Base-by-base conservation (phyloP, 2,113 vertebrate species). In the Gasterosteus nipponicus region DNA sequence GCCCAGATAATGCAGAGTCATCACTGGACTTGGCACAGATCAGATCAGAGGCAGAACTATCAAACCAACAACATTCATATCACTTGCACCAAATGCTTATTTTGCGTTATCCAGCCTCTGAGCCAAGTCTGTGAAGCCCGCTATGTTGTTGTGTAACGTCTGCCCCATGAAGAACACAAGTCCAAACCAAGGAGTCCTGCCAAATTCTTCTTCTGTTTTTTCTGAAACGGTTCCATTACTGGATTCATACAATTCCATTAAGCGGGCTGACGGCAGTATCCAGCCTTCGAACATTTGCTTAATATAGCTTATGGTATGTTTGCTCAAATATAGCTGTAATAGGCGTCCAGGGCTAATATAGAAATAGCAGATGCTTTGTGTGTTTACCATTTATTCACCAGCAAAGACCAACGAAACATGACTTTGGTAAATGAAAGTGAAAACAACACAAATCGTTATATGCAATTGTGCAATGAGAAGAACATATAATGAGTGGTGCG, bases 271-370 rank as follows among this genome's bases (percentile, higher is more conserved):
- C 44, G 2, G 14, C 42, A 10, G 54, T 41, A 53, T 66, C 19
- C 73, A 79, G 77, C 33, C 46, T 33, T 26, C 19, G 15, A 73
- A 6, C 51, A 26, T 61, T 31, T 54, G 8, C 18, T 35, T 44
- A 6, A 38, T 35, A 46, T 44, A 1, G 1, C 0, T 3, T 9
- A 47, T 63, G 26, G 58, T 47, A 82, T 58, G 61, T 42, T 53
- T 31, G 42, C 7, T 14, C 35, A 59, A 2, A 39, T 4, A 66
- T 10, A 41, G 26, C 29, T 49, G 7, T 9, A 15, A 19, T 16
- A 74, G 26, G n/a, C 7, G 29, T 42, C 31, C 16, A 7, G 5
- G 2, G 11, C 16, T 35, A 31, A 16, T 22, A 12, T 1, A 38
- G 42, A 19, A 22, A 31, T 39, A 29, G 14, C 22, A 54, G 10